Conservation (phyloP, 2,888 invertebrate genomes). For the Drosophila maculinotata region DNA sequence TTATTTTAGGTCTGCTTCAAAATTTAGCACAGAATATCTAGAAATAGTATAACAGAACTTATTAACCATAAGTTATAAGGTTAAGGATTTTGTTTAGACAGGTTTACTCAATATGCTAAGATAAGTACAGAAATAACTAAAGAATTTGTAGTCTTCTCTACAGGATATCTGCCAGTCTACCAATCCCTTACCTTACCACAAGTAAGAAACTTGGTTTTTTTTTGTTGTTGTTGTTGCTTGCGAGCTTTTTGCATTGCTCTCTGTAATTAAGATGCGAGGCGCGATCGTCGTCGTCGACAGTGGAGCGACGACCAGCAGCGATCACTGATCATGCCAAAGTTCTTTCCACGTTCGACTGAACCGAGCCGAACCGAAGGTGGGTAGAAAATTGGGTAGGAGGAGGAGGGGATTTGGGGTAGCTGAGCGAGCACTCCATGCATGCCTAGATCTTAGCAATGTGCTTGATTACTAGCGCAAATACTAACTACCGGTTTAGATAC, state of each 20-base stretch:
- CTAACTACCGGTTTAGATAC: slow-evolving; percentile 77
- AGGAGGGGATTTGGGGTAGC: neutral
- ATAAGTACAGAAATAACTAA: too few species aligned
- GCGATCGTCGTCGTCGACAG: slow-evolving; percentile 60
- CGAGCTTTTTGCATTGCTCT: slow-evolving; percentile 63
- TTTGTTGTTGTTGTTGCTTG: slow-evolving; percentile 34
- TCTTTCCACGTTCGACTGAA: slow-evolving; percentile 49
- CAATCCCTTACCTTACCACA: too few species aligned
- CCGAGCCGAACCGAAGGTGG: neutral
- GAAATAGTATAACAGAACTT: too few species aligned
- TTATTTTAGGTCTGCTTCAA: too few species aligned
- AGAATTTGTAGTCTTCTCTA: neutral
- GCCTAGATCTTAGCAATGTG: slow-evolving; percentile 75
- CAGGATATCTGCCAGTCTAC: neutral
- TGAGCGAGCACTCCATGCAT: slow-evolving; percentile 62
- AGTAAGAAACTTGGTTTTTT: slow-evolving; percentile 30
- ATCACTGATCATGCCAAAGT: slow-evolving; percentile 70
- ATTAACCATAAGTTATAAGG: too few species aligned
- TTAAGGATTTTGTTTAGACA: too few species aligned
- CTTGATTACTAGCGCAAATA: slow-evolving; percentile 78
- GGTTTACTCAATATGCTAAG: too few species aligned
- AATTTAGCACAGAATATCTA: too few species aligned
- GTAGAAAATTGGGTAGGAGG: neutral
- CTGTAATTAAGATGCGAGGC: slow-evolving; percentile 80
- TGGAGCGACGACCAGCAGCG: slow-evolving; percentile 37